Conservation (phyloP, 2,888 invertebrate genomes). For the Caenorhabditis sulstoni region DNA sequence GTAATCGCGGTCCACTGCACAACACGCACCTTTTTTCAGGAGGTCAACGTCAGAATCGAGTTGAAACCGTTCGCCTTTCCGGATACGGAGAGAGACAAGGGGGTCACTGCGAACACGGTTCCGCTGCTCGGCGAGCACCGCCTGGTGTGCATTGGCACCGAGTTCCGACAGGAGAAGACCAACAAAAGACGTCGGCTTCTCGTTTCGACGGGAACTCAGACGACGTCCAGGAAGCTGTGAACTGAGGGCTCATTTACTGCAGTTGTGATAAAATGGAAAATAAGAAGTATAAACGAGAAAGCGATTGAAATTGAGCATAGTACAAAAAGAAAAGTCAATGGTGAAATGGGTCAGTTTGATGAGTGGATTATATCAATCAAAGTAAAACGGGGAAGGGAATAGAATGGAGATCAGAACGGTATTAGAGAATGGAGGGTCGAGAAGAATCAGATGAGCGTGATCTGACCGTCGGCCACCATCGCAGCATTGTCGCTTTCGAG, state of each 20-base stretch:
- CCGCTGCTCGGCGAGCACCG: slow-evolving; percentile 22
- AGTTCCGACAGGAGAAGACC: slow-evolving; percentile 36
- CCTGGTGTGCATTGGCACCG: slow-evolving; percentile 19
- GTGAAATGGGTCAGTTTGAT: slow-evolving; percentile 5
- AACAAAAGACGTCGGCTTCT: slow-evolving; percentile 8
- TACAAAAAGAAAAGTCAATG: slow-evolving; percentile 22
- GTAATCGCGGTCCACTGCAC: background rate
- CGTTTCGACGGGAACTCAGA: slow-evolving; percentile 43
- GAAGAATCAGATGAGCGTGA: slow-evolving; percentile 66
- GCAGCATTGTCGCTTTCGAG: slow-evolving; percentile 75
- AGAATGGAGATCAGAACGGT: slow-evolving; percentile 29
- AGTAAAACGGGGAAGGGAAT: background rate
- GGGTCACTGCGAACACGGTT: slow-evolving; percentile 11
- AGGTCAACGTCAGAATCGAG: slow-evolving; percentile 35
- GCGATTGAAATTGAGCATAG: slow-evolving; percentile 17
- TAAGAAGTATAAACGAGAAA: slow-evolving; percentile 15
- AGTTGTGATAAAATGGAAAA: slow-evolving; percentile 23
- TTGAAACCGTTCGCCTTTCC: slow-evolving; percentile 43
- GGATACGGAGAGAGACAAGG: slow-evolving; percentile 31
- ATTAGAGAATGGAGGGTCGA: slow-evolving; percentile 6
- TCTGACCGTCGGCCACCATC: slow-evolving; percentile 75
- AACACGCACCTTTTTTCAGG: slow-evolving; percentile 4
- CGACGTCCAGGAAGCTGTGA: slow-evolving; percentile 33
- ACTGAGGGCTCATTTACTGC: slow-evolving; percentile 2
- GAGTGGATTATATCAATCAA: slow-evolving; percentile 13